A percentile compares a stretch with the other conserved stretches of the same genome.
These are phyloP conservation scores for Drosophila monieri DNA, from an alignment of 2,888 invertebrate genomes.

Conservation along the genomic window DNA sequence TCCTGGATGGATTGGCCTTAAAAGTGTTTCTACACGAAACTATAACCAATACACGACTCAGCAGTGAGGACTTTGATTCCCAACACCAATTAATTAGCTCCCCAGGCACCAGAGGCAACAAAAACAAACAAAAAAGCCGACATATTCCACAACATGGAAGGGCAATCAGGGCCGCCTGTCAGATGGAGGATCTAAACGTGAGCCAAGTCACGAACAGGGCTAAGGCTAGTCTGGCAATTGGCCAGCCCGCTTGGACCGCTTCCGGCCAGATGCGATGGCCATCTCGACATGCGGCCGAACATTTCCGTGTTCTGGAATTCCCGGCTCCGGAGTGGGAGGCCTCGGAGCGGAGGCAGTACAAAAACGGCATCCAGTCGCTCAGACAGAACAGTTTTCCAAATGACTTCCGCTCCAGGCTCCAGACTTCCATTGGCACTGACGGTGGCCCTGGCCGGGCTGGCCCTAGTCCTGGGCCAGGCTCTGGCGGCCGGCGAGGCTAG, in stretches of 20 bases:
- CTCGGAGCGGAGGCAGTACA: slow-evolving; percentile 37
- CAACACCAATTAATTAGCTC: no score
- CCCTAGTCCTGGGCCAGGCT: not conserved
- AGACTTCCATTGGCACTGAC: not conserved
- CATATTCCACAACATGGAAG: not conserved
- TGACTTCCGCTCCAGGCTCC: slow-evolving; percentile 13
- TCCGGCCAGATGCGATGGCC: slow-evolving; percentile 22
- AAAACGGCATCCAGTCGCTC: slow-evolving; percentile 38
- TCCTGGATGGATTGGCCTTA: no score
- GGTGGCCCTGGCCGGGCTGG: slow-evolving; percentile 10
- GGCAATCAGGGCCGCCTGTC: not conserved
- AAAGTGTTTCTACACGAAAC: no score
- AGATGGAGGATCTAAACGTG: slow-evolving; percentile 3
- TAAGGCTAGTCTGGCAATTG: not conserved
- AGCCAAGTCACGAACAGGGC: slow-evolving; percentile 18
- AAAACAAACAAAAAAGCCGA: not conserved
- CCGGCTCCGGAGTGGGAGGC: not conserved
- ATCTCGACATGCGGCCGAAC: slow-evolving; percentile 22
- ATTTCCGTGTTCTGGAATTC: slow-evolving; percentile 15
- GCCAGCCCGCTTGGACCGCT: not conserved
- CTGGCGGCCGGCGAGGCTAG: slow-evolving; percentile 8
- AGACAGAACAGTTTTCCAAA: slow-evolving; percentile 46
- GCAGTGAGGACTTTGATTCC: no score
- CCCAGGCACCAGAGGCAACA: not conserved
- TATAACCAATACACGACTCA: no score